Evolutionary conservation across 2,797 vertebrate genomes (phyloP).

Genomic region (Oreochromis mossambicus): DNA sequence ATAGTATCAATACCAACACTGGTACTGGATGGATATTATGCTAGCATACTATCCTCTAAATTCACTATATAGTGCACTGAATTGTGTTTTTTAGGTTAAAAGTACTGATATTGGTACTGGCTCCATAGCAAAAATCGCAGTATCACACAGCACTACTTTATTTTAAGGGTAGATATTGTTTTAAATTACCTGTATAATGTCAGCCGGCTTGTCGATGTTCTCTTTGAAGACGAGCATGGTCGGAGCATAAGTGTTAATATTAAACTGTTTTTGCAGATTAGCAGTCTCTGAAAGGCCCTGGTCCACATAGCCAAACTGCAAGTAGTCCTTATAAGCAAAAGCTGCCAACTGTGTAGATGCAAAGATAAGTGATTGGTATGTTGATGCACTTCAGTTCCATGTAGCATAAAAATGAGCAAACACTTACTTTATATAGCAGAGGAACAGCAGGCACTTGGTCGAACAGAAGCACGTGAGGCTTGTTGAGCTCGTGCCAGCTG

Average conservation of each 20-base stretch:
- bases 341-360: slow-evolving; percentile 81
- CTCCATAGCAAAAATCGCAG: accelerated
- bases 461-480: slow-evolving; percentile 93
- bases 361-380: not conserved
- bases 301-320: slow-evolving; percentile 93
- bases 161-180: not conserved
- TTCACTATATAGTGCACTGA: not conserved
- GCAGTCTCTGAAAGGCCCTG: slow-evolving; percentile 83
- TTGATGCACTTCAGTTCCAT: not conserved
- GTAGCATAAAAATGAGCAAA: not conserved
- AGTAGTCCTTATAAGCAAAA: slow-evolving; percentile 89
- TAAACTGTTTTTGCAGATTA: slow-evolving; percentile 85
- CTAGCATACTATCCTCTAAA: not conserved
- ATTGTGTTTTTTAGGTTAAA: not conserved
- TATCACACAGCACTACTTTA: not conserved
- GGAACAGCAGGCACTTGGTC: slow-evolving; percentile 86
- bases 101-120: not conserved
- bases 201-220: slow-evolving; percentile 82
- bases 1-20: not conserved
- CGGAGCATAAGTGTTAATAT: slow-evolving; percentile 87
- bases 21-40: not conserved
- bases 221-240: slow-evolving; percentile 95
- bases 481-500: slow-evolving; percentile 92
- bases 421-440: slow-evolving; percentile 88
- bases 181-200: slow-evolving; percentile 84